Evolutionary conservation across 64 coral and sea anemone species (phyloP), one percentile per base, ranked within the genome.

Genomic region (Exaiptasia diaphana): DNA sequence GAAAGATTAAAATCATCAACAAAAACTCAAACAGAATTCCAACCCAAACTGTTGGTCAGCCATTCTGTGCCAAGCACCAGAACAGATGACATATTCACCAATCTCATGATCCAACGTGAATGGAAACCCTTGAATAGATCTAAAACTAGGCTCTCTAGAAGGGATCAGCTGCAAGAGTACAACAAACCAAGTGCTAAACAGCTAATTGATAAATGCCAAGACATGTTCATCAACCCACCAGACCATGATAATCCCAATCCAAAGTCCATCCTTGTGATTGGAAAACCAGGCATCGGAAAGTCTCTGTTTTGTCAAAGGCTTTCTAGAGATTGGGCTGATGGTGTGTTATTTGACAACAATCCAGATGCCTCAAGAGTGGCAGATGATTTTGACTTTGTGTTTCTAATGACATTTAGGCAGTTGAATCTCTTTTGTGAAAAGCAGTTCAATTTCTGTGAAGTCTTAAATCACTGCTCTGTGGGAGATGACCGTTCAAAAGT

Each of bases 61-160:
- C 15, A 33, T 32, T 38, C n/a, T n/a, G 10, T 77, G 25, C 22
- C 74, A 3, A 77, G 52, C 11, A 38, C 26, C 5, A 77, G 5
- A 77, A 77, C 74, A 77, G 74, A 77, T 22, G 50, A 77, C 18
- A 77, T 77, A 46, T 77, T 77, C 34, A 77, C 74, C 7, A 77
- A 33, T 36, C 50, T 77, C 33, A 21, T 77, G 30, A 77, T 77
- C 24, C 74, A 77, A 50, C 50, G 38, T 37, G 74, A 52, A 18
- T 56, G 74, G 57, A 77, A 77, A 25, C 31, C 50, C 8, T n/a
- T 77, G 38, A 68, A 22, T 24, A 34, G 32, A 1, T 0, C 2
- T 0, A 65, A 38, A 37, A 35, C 30, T 0, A 35, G 9, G 20
- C 31, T 56, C 22, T 5, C 30, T 18, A 57, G 74, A 59, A 38